Evolutionary conservation across 2,113 vertebrate genomes (phyloP).

Genomic region (Galemys pyrenaicus): DNA sequence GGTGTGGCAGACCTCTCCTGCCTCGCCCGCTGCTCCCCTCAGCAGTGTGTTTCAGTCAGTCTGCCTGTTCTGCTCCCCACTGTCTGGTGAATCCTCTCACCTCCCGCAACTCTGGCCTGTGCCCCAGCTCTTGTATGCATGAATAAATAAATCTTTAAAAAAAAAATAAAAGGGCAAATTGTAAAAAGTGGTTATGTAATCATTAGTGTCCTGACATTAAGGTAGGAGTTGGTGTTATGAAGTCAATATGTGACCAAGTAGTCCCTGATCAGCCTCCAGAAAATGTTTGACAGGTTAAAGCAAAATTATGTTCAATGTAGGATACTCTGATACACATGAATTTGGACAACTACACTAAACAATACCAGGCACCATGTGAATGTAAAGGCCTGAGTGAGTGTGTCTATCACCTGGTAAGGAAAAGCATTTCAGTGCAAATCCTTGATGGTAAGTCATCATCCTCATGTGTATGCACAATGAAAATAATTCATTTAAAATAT

Average conservation of each 20-base stretch:
- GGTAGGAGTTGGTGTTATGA: background rate
- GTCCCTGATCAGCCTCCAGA: background rate
- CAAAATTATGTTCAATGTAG: background rate
- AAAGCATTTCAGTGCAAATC: background rate
- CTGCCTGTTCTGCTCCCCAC: too few relatives aligned
- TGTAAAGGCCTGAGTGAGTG: background rate
- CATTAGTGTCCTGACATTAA: background rate
- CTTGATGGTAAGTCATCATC: background rate
- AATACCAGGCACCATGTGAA: background rate
- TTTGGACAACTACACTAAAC: background rate
- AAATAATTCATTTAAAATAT: slow-evolving; percentile 22
- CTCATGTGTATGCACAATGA: background rate
- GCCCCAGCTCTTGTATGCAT: too few relatives aligned
- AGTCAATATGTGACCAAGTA: background rate
- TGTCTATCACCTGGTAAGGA: background rate
- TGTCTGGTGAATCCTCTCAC: too few relatives aligned
- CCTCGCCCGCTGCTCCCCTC: too few relatives aligned
- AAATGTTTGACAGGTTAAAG: background rate
- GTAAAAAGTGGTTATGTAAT: background rate
- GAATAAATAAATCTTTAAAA: background rate
- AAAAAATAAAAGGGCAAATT: background rate
- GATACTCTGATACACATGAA: background rate
- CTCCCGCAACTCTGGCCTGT: too few relatives aligned
- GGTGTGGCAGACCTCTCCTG: too few relatives aligned
- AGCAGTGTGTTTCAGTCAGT: too few relatives aligned